phyloP scores from a whole-genome alignment of 2,888 invertebrate species.

The Urechis unicinctus region DNA sequence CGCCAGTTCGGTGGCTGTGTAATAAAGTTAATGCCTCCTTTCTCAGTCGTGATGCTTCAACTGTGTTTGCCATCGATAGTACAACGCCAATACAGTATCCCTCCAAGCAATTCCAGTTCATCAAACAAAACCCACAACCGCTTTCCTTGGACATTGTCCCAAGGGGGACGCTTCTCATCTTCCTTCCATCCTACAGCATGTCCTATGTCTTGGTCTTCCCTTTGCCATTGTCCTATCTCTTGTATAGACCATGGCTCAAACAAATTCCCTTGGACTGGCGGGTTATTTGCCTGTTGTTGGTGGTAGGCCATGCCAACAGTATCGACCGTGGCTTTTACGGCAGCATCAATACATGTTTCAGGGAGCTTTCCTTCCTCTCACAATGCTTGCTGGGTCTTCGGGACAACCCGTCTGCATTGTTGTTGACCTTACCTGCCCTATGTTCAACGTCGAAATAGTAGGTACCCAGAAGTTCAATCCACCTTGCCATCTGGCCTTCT shows the following conservation, averaged over 20 bases:
- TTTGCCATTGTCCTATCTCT: background rate
- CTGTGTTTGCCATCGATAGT: no score
- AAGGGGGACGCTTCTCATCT: background rate
- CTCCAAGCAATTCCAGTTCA: no score
- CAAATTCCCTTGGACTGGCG: background rate
- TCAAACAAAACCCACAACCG: no score
- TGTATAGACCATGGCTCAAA: background rate
- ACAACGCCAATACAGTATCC: no score
- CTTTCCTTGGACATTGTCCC: background rate
- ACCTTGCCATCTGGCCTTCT: constrained; percentile 16
- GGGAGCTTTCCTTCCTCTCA: background rate
- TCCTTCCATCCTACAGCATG: background rate
- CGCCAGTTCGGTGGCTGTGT: background rate
- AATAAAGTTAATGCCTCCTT: no score
- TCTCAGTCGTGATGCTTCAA: no score
- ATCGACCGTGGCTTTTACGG: background rate
- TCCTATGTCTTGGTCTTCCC: background rate
- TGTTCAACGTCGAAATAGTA: constrained; percentile 12
- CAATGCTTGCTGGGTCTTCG: background rate
- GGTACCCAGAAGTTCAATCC: constrained; percentile 13
- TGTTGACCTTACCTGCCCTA: constrained; percentile 10
- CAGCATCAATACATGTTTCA: no score
- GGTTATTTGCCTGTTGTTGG: background rate
- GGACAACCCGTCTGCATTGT: constrained; percentile 12
- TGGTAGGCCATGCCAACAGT: background rate